These are phyloP conservation scores for Dryobates pubescens DNA, from an alignment of 2,797 vertebrate species.

Conservation along the genomic window DNA sequence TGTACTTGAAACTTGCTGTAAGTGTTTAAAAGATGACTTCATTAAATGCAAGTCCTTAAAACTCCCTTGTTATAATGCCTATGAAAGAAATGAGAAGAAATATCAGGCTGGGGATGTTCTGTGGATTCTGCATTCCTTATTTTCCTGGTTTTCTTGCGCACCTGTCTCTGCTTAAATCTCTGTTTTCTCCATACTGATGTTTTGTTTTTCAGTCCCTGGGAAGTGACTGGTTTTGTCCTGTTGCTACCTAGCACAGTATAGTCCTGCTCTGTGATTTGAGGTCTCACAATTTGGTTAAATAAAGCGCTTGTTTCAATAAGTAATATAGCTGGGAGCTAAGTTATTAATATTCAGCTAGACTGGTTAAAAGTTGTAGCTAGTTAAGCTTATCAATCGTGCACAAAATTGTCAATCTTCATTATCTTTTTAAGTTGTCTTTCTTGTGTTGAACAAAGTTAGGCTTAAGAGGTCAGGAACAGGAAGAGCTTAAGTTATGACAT, in stretches of 20 bases:
- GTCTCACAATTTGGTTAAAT: not conserved
- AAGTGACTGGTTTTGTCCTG: not conserved
- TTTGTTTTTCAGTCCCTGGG: not conserved
- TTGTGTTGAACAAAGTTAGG: not conserved
- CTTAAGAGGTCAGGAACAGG: not conserved
- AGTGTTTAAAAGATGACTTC: not conserved
- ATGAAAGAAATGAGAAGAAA: not conserved
- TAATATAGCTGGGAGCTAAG: not conserved
- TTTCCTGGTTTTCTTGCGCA: not conserved
- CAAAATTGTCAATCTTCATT: not conserved
- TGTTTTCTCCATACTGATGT: not conserved
- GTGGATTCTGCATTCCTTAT: not conserved
- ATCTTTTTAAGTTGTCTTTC: not conserved
- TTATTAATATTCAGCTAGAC: not conserved
- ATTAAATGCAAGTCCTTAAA: conserved; percentile 28
- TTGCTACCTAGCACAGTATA: not conserved
- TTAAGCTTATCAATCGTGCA: not conserved
- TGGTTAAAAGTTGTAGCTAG: not conserved
- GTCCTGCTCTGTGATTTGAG: not conserved
- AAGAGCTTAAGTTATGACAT: not conserved
- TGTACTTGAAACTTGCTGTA: not conserved
- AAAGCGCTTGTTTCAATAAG: not conserved
- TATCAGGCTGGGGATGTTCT: not conserved
- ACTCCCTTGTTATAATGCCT: not conserved
- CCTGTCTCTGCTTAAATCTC: not conserved